Evolutionary conservation across 1,140 invertebrate species (phyloP), one percentile per base, ranked within the genome.

Genomic region (Gryllus bimaculatus): DNA sequence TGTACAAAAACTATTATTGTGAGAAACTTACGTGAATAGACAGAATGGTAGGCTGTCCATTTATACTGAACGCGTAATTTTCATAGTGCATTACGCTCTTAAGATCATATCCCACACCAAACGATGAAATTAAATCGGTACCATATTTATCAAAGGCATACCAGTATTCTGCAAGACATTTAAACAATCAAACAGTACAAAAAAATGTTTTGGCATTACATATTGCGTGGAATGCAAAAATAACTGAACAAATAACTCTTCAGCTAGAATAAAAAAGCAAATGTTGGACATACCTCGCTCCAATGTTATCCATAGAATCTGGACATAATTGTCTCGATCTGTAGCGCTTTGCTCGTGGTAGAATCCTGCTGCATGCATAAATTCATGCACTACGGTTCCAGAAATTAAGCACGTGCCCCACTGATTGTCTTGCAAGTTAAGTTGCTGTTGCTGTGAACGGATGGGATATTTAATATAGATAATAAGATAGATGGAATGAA

Each of bases 321-420:
- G 83, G 3, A 89, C 84, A 80, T 85, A 85, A 15, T 84, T 79
- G 80, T 88, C 87, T 20, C 88, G 80, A 81, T 89, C 88, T 18
- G 78, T 79, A 13, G 88, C 81, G 47, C 83, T 86, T 78, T 89
- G 88, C 80, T 88, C 87, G 82, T 89, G 88, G 83, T 85, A 87
- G 81, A 89, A 87, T 0, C 88, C 88, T 10, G 87, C 79, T 7
- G 87, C 83, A 80, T 89, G 88, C 81, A 87, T 85, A 73, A 89
- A 81, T 82, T 89, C 88, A 80, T 89, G 88, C 77, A 84, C 81
- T 10, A 85, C 82, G 4, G 82, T 81, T 10, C 82, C 80, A 8
- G 83, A 81, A 76, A 83, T 83, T n/a, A 88, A 82, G 79, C 88
- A 89, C 3, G 54, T 66, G 7, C 54, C 54, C 10, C 18, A 66